Percentiles rank a stretch among this genome's conserved stretches.
Conservation (phyloP, 2,113 vertebrate species). For the Porphyrio hochstetteri region DNA sequence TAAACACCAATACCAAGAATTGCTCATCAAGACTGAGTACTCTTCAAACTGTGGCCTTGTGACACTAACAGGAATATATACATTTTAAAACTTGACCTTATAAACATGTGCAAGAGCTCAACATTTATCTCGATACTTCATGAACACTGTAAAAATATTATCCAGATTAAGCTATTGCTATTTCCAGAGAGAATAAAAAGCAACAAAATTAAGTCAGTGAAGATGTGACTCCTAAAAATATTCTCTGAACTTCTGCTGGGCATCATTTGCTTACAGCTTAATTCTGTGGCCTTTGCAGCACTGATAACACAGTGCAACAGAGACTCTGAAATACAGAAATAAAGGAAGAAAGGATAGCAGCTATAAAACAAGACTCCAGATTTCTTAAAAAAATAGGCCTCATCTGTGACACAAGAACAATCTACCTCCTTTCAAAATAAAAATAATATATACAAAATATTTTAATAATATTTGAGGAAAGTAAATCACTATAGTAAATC, state of each 20-base stretch:
- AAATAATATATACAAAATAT: not conserved
- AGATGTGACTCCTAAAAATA: not conserved
- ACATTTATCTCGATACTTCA: slow-evolving; percentile 13
- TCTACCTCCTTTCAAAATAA: not conserved
- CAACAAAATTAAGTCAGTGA: not conserved
- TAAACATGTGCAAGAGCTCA: slow-evolving; percentile 15
- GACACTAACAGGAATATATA: slow-evolving; percentile 18
- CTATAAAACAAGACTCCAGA: not conserved
- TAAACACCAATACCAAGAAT: not conserved
- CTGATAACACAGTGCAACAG: not conserved
- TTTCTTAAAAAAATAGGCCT: not conserved
- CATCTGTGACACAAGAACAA: not conserved
- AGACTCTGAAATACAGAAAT: not conserved
- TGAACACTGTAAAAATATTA: not conserved
- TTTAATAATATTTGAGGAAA: not conserved
- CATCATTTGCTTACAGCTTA: not conserved
- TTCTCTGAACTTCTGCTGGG: not conserved
- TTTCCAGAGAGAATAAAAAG: slow-evolving; percentile 5
- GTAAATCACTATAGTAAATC: not conserved
- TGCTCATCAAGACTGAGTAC: not conserved
- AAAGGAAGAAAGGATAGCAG: not conserved
- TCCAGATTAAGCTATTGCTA: not conserved
- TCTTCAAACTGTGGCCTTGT: slow-evolving; percentile 2
- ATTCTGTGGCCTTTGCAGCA: not conserved
- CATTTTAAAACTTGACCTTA: slow-evolving; percentile 17